phyloP scores from a whole-genome alignment of 2,888 invertebrate genomes.

The Branchellion lobata region DNA sequence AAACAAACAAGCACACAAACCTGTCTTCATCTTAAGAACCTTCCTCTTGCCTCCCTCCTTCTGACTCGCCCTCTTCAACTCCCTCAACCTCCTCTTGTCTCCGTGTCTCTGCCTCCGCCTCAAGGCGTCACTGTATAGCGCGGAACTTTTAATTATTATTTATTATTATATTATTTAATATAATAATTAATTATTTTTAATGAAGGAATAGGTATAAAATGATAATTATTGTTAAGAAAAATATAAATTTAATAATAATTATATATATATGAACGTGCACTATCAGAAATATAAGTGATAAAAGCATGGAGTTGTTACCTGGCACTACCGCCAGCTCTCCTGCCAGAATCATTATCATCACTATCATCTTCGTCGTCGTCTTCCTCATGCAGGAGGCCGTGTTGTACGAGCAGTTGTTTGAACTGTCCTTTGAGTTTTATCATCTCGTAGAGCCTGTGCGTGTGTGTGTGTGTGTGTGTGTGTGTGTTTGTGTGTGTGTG shows the following conservation, averaged over 20 bases:
- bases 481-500: too few species aligned
- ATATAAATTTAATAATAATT: neutral
- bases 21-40: conserved; percentile 66
- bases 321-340: neutral
- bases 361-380: conserved; percentile 40
- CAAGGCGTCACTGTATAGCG: conserved; percentile 26
- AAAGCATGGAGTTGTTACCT: too few species aligned
- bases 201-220: neutral
- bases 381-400: conserved; percentile 57
- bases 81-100: conserved; percentile 81
- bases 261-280: too few species aligned
- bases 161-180: too few species aligned
- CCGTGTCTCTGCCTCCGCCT: conserved; percentile 82
- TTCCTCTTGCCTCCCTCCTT: conserved; percentile 72
- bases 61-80: conserved; percentile 74
- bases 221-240: neutral
- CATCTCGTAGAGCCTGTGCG: conserved; percentile 80
- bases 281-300: conserved; percentile 2
- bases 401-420: conserved; percentile 72
- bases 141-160: neutral
- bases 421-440: conserved; percentile 88
- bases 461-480: too few species aligned
- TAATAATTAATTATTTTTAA: neutral
- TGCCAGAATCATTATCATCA: conserved; percentile 48
- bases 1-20: conserved; percentile 27